These are phyloP conservation scores for Myotis yumanensis DNA, from an alignment of 2,113 vertebrate species.

Conservation along the genomic window DNA sequence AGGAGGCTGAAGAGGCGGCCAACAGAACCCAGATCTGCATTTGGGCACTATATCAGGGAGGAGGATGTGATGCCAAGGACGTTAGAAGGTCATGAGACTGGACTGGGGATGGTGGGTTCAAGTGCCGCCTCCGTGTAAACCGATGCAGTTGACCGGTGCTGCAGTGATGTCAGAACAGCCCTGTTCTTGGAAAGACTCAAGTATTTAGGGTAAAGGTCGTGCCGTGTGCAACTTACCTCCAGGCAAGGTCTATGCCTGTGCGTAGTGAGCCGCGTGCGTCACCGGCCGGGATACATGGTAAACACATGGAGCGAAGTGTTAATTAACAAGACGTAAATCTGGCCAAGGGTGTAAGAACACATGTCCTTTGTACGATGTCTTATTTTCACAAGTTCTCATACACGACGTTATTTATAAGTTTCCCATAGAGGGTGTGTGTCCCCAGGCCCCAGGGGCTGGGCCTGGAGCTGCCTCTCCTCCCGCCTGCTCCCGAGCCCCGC, in stretches of 20 bases:
- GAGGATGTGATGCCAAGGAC: not conserved
- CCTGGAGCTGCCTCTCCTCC: not conserved
- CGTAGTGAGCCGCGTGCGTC: not conserved
- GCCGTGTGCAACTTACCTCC: not conserved
- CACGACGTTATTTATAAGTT: not conserved
- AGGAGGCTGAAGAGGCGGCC: not conserved
- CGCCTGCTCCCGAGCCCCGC: not conserved
- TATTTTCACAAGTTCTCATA: not conserved
- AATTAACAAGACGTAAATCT: not conserved
- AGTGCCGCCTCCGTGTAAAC: not conserved
- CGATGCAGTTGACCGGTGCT: not conserved
- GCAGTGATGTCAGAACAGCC: not conserved
- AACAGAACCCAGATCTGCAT: not conserved
- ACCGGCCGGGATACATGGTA: too few species aligned
- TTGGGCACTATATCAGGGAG: not conserved
- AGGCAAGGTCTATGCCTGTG: not conserved
- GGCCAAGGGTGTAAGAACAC: not conserved
- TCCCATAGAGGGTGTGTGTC: not conserved
- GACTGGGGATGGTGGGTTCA: not conserved
- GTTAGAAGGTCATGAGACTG: not conserved
- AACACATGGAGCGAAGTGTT: not conserved
- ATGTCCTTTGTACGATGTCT: not conserved
- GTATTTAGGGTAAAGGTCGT: not conserved
- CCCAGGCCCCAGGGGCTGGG: too few species aligned
- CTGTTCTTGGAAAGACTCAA: not conserved